A percentile compares a stretch with the other conserved stretches of the same genome.
phyloP scores from a whole-genome alignment of 2,113 vertebrate genomes.

The Phocoena sinus region DNA sequence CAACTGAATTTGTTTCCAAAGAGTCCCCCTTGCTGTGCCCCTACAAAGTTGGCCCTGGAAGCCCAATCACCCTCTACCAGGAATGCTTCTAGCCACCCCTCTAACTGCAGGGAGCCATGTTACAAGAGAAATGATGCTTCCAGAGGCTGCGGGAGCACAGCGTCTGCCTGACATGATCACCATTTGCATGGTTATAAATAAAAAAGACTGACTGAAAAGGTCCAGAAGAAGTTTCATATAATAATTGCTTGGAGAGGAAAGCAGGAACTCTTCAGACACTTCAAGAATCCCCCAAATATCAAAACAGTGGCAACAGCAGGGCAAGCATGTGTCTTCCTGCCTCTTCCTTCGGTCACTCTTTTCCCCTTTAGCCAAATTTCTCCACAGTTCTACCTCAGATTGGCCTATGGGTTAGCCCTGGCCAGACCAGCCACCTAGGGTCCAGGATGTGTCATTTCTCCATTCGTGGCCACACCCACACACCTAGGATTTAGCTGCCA shows the following conservation, averaged over 20 bases:
- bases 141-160: not conserved
- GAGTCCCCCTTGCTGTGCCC: not conserved
- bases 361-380: not conserved
- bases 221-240: not conserved
- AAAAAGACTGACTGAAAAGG: not conserved
- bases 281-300: not conserved
- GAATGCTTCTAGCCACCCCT: not conserved
- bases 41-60: not conserved
- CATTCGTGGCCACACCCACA: too few species aligned
- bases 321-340: not conserved
- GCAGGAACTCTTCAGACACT: not conserved
- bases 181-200: not conserved
- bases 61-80: too few species aligned
- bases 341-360: not conserved
- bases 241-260: not conserved
- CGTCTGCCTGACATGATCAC: accelerated
- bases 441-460: not conserved
- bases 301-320: not conserved
- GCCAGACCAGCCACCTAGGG: not conserved
- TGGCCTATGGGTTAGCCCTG: too few species aligned
- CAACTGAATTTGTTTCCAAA: not conserved
- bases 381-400: not conserved
- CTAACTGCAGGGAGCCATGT: not conserved
- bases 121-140: not conserved
- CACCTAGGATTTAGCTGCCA: not conserved